Conservation (phyloP, 2,797 vertebrate species). For the Pseudocheirus occidentalis region DNA sequence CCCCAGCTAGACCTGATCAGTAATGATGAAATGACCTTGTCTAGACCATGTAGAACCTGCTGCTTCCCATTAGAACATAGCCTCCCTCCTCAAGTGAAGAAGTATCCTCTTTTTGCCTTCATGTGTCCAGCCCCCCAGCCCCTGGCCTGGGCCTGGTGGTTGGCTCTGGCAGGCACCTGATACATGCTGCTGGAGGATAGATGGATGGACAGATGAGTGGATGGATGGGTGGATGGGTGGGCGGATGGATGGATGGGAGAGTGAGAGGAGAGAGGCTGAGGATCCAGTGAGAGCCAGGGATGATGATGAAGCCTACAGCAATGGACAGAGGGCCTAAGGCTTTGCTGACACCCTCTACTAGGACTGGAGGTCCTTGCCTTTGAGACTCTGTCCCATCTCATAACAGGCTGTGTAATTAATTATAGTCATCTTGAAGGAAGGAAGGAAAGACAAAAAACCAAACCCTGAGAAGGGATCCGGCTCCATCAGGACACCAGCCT, state of each 20-base stretch:
- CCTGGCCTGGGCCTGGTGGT: too few relatives aligned
- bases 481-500: background rate
- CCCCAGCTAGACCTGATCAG: background rate
- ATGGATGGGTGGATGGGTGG: too few relatives aligned
- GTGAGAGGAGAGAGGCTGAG: too few relatives aligned
- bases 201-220: accelerated
- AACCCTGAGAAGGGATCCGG: background rate
- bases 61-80: background rate
- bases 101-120: background rate
- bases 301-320: background rate
- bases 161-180: background rate
- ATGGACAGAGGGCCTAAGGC: too few relatives aligned
- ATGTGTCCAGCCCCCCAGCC: background rate
- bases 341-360: background rate
- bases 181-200: background rate
- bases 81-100: background rate
- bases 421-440: background rate
- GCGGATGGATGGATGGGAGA: too few relatives aligned
- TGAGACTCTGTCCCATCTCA: background rate
- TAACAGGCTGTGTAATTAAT: background rate
- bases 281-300: background rate
- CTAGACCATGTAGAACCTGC: background rate
- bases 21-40: background rate
- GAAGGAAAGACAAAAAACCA: too few relatives aligned
- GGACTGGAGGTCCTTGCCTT: background rate